Evolutionary conservation across 1,140 invertebrate genomes (phyloP), one percentile per base, ranked within the genome.

Genomic region (Manduca sexta): DNA sequence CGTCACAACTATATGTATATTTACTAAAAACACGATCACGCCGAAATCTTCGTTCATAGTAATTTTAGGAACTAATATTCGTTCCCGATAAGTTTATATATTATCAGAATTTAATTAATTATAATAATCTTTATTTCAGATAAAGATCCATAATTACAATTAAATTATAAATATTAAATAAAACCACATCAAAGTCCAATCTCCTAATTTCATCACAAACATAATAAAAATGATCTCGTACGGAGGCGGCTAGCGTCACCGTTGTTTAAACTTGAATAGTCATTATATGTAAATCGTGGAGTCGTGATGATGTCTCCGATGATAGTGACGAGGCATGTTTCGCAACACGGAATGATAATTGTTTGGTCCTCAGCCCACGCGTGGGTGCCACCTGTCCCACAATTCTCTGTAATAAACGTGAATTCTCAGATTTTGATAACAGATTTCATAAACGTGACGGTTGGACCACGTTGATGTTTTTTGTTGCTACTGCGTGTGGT

Each of bases 271-370:
- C 79, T 81, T 81, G 71, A 72, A 78, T 74, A 79, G 72, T 84
- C 76, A 83, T 84, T 83, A 84, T 80, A 81, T 84, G 81, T 83
- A 83, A 84, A 84, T 83, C 62, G 79, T 72, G 52, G 47, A 73
- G 73, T 83, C 81, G 81, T 84, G 81, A 76, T 75, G 81, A 84
- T 84, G 69, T 67, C 52, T 52, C 49, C 60, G 58, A 57, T 57
- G 81, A 84, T 84, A 81, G 74, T 81, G 79, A 80, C 77, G 70
- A 70, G 59, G 70, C 74, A 75, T 76, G 81, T 85, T 81, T 81
- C 69, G 81, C 76, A 77, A 84, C 66, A 68, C 63, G 68, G 77
- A 71, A 80, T 78, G 75, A 81, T 81, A 81, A 84, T 80, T 78
- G 73, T 81, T 64, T 65, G 45, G n/a, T n/a, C n/a, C 54, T 8